Evolutionary conservation across 2,797 vertebrate species (phyloP), one percentile per base, ranked within the genome.

Genomic region (Lateolabrax maculatus): DNA sequence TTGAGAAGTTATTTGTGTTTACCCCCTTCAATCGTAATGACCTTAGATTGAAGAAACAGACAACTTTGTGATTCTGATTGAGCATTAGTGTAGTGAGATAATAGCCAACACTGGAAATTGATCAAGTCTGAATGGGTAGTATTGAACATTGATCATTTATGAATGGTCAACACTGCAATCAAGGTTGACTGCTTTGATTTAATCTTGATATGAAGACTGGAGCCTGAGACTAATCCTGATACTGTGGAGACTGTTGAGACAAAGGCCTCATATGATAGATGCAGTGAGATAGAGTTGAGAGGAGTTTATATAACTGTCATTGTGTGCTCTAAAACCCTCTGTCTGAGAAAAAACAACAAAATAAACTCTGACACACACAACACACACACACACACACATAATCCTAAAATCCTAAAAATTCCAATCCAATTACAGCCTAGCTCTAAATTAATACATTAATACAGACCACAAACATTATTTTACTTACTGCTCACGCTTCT

Each of bases 141-240:
- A 77, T 49, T 89, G 70, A 74, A 16, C n/a, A 76, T 12, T 72
- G 75, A 83, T 83, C 6, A 53, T 62, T 83, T 71, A 41, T 78
- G 39, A 71, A 78, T 72, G 16, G 60, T 80, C 71, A 88, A 73
- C 72, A 87, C 16, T 46, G 21, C 25, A 76, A 74, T 81, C 84
- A 74, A 52, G 34, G 66, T 60, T 44, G 43, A 44, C 5, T 75
- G 60, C 29, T 72, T 74, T 93, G 89, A 90, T 92, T 89, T 51
- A 77, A 88, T 89, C 79, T 84, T 80, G 58, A 71, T 70, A 39
- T 29, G 5, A 70, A 64, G 27, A 27, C 27, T 71, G 39, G 12
- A 69, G 44, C 3, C 13, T 70, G n/a, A 79, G 29, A 71, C 52
- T 68, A 74, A 64, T 71, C 3, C 64, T 70, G 37, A 73, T 43